These are phyloP conservation scores for Pseudoatta argentina DNA, from an alignment of 1,140 invertebrate species.

Conservation along the genomic window DNA sequence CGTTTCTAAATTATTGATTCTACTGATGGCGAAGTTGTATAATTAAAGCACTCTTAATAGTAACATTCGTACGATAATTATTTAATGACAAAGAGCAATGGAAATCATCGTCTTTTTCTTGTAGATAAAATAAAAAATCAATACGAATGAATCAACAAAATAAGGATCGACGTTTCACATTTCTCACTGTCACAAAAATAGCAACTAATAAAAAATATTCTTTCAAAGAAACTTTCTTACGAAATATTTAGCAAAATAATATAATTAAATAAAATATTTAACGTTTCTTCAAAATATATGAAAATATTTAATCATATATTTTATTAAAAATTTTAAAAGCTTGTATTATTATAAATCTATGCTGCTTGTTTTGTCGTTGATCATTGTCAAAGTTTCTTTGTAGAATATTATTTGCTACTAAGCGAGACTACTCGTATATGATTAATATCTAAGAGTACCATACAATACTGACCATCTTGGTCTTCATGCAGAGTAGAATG, in stretches of 20 bases:
- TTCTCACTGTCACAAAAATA: conserved; percentile 47
- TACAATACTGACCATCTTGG: conserved; percentile 87
- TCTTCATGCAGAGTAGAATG: conserved; percentile 87
- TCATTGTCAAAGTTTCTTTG: conserved; percentile 33
- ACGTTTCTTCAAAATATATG: background rate
- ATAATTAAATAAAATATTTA: background rate
- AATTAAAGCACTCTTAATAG: conserved; percentile 51
- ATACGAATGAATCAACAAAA: background rate
- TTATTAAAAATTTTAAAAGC: background rate
- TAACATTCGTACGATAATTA: conserved; percentile 53
- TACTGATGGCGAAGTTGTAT: background rate
- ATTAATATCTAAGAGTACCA: conserved; percentile 82
- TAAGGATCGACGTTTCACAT: conserved; percentile 32
- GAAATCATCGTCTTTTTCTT: background rate
- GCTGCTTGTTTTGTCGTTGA: background rate
- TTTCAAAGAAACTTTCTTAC: conserved; percentile 59
- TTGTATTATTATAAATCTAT: background rate
- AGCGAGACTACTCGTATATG: conserved; percentile 60
- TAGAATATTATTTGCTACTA: conserved; percentile 47
- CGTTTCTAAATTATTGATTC: background rate
- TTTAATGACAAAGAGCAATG: conserved; percentile 47
- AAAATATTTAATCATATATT: background rate
- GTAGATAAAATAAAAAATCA: background rate
- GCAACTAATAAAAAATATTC: conserved; percentile 45
- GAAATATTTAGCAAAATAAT: background rate